These are phyloP conservation scores for Pterocles burchelli DNA, from an alignment of 2,113 vertebrate genomes.

Conservation along the genomic window DNA sequence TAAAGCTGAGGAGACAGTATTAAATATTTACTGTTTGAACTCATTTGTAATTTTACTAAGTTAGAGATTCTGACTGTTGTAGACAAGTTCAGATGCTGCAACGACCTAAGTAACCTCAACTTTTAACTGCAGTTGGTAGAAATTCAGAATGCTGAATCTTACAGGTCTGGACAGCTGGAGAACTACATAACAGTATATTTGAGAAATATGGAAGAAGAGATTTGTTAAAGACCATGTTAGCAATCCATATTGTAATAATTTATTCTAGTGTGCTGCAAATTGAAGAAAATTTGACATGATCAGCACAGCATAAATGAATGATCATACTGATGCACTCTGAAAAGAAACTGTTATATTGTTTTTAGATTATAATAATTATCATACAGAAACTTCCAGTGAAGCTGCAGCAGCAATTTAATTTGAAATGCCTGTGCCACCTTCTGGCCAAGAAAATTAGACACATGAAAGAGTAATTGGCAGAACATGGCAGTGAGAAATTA, in stretches of 20 bases:
- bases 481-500: not conserved
- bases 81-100: not conserved
- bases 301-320: conserved; percentile 8
- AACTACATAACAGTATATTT: not conserved
- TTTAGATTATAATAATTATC: not conserved
- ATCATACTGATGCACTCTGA: not conserved
- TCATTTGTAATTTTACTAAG: not conserved
- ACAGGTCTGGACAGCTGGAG: not conserved
- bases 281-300: conserved; percentile 3
- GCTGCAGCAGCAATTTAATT: conserved; percentile 26
- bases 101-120: not conserved
- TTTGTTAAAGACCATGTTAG: not conserved
- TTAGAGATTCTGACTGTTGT: not conserved
- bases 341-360: not conserved
- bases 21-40: not conserved
- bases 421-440: conserved; percentile 60
- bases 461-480: not conserved
- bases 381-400: not conserved
- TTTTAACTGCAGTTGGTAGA: not conserved
- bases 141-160: not conserved
- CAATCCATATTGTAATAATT: not conserved
- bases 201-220: not conserved
- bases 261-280: not conserved
- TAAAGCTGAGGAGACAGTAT: not conserved
- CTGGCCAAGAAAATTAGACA: conserved; percentile 33